Evolutionary conservation across 2,888 invertebrate species (phyloP).

Genomic region (Xestobium rufovillosum): DNA sequence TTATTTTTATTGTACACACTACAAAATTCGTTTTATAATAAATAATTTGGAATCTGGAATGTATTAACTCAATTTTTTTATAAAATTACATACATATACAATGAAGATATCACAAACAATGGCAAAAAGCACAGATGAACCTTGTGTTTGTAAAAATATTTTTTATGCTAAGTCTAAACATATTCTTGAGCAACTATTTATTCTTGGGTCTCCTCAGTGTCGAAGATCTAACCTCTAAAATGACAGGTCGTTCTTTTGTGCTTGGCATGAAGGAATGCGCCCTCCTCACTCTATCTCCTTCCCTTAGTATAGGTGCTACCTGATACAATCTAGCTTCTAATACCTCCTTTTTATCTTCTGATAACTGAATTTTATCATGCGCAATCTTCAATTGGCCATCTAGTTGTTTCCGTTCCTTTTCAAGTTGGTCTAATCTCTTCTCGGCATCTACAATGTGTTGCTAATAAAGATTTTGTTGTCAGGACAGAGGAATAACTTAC

Average conservation of each 20-base stretch:
- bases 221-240: conserved; percentile 38
- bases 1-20: too few relatives aligned
- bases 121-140: too few relatives aligned
- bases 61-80: too few relatives aligned
- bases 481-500: conserved; percentile 41
- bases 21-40: too few relatives aligned
- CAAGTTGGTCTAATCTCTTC: conserved; percentile 58
- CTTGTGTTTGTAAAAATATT: too few relatives aligned
- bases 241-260: conserved; percentile 48
- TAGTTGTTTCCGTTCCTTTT: conserved; percentile 60
- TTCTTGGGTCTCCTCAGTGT: conserved; percentile 32
- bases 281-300: conserved; percentile 55
- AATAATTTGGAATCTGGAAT: too few relatives aligned
- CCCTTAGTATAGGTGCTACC: conserved; percentile 49
- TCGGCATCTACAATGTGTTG: conserved; percentile 66
- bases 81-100: too few relatives aligned
- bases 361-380: conserved; percentile 58
- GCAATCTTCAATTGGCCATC: conserved; percentile 64
- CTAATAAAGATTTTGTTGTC: conserved; percentile 9
- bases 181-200: conserved; percentile 14
- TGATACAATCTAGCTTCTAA: conserved; percentile 51
- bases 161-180: too few relatives aligned
- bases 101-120: too few relatives aligned
- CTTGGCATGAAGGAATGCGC: conserved; percentile 65
- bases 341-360: conserved; percentile 56